phyloP scores from a whole-genome alignment of 2,113 vertebrate genomes.

The Hyaena hyaena region DNA sequence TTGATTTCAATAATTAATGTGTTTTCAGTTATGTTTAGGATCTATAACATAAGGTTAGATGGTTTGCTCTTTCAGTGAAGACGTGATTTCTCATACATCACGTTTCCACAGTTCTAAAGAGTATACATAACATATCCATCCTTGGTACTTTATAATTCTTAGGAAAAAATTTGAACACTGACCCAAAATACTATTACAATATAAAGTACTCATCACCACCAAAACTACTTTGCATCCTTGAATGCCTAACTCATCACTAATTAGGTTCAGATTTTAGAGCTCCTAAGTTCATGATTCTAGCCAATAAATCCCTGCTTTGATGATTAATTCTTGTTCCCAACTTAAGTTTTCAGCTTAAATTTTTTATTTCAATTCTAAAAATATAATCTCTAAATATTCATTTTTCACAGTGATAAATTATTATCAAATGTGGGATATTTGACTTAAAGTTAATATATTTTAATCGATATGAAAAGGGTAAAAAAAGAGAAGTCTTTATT shows the following conservation, averaged over 20 bases:
- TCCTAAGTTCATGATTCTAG: background rate
- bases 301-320: slow-evolving; percentile 27
- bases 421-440: slow-evolving; percentile 21
- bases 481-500: slow-evolving; percentile 15
- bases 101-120: background rate
- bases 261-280: slow-evolving; percentile 45
- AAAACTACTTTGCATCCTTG: background rate
- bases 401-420: slow-evolving; percentile 8
- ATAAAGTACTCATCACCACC: background rate
- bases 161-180: background rate
- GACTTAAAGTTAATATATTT: slow-evolving; percentile 34
- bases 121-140: background rate
- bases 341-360: slow-evolving; percentile 27
- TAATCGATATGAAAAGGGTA: background rate
- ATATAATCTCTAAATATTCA: background rate
- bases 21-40: slow-evolving; percentile 42
- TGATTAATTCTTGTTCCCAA: slow-evolving; percentile 8
- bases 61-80: background rate
- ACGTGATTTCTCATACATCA: background rate
- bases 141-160: background rate
- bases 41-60: background rate
- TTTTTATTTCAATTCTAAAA: slow-evolving; percentile 32
- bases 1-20: slow-evolving; percentile 30
- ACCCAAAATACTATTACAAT: slow-evolving; percentile 56
- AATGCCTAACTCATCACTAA: slow-evolving; percentile 15